phyloP scores from a whole-genome alignment of 2,888 invertebrate species.

The Machimus rusticus region DNA sequence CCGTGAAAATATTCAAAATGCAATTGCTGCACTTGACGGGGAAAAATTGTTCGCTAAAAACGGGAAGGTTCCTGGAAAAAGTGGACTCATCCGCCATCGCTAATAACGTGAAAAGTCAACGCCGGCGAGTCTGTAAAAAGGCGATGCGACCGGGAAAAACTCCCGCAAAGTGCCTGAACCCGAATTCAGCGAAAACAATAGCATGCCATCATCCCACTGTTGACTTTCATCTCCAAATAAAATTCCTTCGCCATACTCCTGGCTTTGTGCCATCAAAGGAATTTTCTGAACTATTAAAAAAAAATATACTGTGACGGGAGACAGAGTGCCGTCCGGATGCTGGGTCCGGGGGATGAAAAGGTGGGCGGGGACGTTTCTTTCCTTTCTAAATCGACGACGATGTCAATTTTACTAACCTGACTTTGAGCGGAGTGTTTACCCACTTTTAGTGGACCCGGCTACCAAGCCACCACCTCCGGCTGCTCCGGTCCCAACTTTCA shows the following conservation, averaged over 20 bases:
- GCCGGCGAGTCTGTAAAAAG: not conserved
- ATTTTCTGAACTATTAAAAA: slow-evolving; percentile 1
- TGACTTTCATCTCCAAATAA: slow-evolving; percentile 17
- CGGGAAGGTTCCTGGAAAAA: not conserved
- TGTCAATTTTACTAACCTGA: not conserved
- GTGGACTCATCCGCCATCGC: not conserved
- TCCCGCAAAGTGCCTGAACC: not conserved
- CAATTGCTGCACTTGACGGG: not conserved
- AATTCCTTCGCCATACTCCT: not conserved
- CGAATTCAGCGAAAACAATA: slow-evolving; percentile 19
- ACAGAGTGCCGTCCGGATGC: not conserved
- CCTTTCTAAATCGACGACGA: not conserved
- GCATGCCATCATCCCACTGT: not conserved
- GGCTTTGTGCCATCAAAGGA: not conserved
- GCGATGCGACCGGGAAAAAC: not conserved
- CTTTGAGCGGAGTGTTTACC: slow-evolving; percentile 19
- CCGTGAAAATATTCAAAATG: not conserved
- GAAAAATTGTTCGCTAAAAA: not conserved
- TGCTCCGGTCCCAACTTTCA: not conserved
- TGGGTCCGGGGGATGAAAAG: too few relatives aligned
- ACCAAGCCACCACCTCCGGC: not conserved
- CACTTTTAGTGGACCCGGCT: slow-evolving; percentile 1
- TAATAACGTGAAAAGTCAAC: not conserved
- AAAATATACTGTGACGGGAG: not conserved
- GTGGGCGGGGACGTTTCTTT: not conserved